These are phyloP conservation scores for Bedellia somnulentella DNA, from an alignment of 2,888 invertebrate genomes.

Conservation along the genomic window DNA sequence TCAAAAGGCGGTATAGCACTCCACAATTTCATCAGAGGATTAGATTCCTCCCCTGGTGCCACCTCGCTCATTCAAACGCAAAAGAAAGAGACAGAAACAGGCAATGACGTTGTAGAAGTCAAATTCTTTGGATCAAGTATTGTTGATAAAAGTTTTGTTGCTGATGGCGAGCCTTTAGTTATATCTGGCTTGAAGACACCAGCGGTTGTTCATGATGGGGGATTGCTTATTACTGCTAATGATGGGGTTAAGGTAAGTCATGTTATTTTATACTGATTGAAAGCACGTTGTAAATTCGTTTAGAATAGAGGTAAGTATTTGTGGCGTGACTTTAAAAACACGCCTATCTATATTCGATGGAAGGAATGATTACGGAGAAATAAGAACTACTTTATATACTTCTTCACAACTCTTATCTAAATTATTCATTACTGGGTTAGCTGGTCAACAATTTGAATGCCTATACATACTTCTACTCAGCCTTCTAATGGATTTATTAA, in stretches of 20 bases:
- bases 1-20: slow-evolving; percentile 69
- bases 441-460: too few relatives aligned
- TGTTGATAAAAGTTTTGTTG: slow-evolving; percentile 62
- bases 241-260: slow-evolving; percentile 71
- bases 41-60: slow-evolving; percentile 95
- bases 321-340: too few relatives aligned
- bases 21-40: slow-evolving; percentile 91
- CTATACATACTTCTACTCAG: too few relatives aligned
- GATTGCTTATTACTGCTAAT: slow-evolving; percentile 78
- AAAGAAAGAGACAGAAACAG: slow-evolving; percentile 21
- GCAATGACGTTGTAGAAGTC: slow-evolving; percentile 51
- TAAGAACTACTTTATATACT: too few relatives aligned
- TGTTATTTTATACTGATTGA: too few relatives aligned
- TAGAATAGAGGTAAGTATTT: too few relatives aligned
- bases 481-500: not conserved
- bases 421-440: too few relatives aligned
- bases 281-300: too few relatives aligned
- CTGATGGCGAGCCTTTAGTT: slow-evolving; percentile 57
- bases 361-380: too few relatives aligned
- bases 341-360: too few relatives aligned
- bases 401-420: too few relatives aligned
- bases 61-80: slow-evolving; percentile 59
- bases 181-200: slow-evolving; percentile 64
- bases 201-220: slow-evolving; percentile 75
- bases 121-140: slow-evolving; percentile 80